Evolutionary conservation across 2,888 invertebrate genomes (phyloP).

Genomic region (Mantis religiosa): DNA sequence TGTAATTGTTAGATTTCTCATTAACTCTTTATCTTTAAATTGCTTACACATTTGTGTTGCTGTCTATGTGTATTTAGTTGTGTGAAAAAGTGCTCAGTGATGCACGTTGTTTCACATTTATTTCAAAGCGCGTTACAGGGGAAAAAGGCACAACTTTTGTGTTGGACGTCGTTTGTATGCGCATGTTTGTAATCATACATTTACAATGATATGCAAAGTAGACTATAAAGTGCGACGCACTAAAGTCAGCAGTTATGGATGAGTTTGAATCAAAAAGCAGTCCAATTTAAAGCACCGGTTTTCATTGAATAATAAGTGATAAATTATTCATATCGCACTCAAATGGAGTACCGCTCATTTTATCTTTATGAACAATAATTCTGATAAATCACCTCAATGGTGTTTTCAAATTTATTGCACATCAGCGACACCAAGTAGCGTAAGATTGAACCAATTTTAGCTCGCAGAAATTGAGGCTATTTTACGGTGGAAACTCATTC

Average conservation of each 20-base stretch:
- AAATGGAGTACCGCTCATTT: background rate
- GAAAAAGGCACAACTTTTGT: no score
- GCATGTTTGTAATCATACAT: background rate
- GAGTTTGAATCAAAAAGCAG: background rate
- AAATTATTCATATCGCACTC: background rate
- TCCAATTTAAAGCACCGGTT: background rate
- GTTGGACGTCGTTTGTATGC: no score
- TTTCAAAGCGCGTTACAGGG: no score
- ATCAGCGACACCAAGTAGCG: background rate
- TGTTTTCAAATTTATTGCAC: background rate
- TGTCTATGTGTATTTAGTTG: no score
- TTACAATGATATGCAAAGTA: background rate
- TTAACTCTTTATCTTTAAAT: no score
- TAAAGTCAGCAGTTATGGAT: background rate
- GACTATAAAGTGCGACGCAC: background rate
- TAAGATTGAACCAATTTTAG: background rate
- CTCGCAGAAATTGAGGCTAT: background rate
- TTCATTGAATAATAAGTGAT: background rate
- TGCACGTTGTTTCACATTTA: no score
- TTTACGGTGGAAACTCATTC: background rate
- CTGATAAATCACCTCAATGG: background rate
- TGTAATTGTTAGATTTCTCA: no score
- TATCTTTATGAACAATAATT: background rate
- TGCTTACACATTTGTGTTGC: no score
- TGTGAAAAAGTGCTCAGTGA: no score